Conservation (phyloP, 2,113 vertebrate species). For the human region DNA sequence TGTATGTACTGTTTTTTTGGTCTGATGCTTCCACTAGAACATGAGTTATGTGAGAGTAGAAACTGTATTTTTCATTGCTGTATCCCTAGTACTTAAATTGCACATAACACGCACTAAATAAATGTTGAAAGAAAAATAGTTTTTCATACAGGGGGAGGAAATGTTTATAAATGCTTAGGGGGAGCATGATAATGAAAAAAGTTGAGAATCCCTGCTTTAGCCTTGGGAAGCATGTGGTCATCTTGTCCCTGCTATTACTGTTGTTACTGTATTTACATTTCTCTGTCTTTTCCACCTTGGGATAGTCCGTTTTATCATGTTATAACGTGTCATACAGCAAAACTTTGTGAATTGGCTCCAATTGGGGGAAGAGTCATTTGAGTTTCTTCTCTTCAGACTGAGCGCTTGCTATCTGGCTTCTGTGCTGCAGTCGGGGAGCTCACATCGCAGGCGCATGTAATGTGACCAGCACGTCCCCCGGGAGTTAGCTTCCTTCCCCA, state of each 20-base stretch:
- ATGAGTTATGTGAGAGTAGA: neutral
- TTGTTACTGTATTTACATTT: neutral
- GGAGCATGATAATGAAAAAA: neutral
- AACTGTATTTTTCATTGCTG: neutral
- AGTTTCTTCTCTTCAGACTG: neutral
- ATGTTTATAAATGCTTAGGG: neutral
- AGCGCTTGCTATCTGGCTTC: neutral
- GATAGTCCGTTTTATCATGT: neutral
- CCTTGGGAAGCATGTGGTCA: fast-evolving
- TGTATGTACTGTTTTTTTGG: neutral
- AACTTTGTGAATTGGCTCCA: neutral
- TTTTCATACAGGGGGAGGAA: neutral
- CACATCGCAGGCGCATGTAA: neutral
- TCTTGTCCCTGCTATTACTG: neutral
- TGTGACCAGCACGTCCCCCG: neutral
- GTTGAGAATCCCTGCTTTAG: neutral
- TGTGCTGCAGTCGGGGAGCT: neutral
- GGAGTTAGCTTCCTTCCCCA: neutral
- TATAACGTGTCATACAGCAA: neutral
- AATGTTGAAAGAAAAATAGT: neutral
- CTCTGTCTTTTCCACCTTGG: neutral
- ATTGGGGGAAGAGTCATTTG: neutral
- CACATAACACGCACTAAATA: neutral
- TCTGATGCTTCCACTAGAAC: neutral
- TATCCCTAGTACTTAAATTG: neutral